Evolutionary conservation across 2,113 vertebrate genomes (phyloP), one percentile per base, ranked within the genome.

Genomic region (Oreotrochilus melanogaster): DNA sequence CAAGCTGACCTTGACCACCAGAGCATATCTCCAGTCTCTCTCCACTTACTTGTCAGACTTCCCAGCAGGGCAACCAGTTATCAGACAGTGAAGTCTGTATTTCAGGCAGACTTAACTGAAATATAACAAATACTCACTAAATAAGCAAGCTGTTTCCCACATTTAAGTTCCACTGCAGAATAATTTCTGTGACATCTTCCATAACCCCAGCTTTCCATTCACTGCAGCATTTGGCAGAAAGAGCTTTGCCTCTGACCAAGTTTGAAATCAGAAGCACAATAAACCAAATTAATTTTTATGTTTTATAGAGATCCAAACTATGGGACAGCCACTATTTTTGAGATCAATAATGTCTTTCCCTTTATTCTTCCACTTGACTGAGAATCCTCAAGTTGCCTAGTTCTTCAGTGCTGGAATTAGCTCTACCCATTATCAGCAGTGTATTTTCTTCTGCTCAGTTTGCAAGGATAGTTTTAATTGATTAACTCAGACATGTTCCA

Each of bases 401-500:
- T 50, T 74, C 48, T 31, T 42, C 43, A 19, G 17, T 30, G 47
- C 81, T 86, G 58, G 54, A 56, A 56, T 27, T 23, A 43, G n/a
- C 27, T 58, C 51, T 58, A 58, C 31, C 23, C 47, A 79, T 57
- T 45, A 58, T 66, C 15, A 82, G 62, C 62, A 70, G 60, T 18
- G 14, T 21, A 53, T 93, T 88, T 86, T 66, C 84, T 86, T 80
- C 75, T 67, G 56, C 72, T 95, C 39, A 45, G 45, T 51, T 80
- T 88, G 71, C 73, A 89, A 87, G 50, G 42, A 18, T 10, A 37
- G 56, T 66, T 93, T 70, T 62, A 89, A 61, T 64, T 92, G 58
- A 94, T 90, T 86, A 92, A 45, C 48, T 93, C 82, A 86, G 88
- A 73, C 47, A 83, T 60, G 67, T 33, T 70, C 67, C 72, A 94